Base-by-base conservation (phyloP, 2,888 invertebrate genomes). In the Aspidiotus destructor region DNA sequence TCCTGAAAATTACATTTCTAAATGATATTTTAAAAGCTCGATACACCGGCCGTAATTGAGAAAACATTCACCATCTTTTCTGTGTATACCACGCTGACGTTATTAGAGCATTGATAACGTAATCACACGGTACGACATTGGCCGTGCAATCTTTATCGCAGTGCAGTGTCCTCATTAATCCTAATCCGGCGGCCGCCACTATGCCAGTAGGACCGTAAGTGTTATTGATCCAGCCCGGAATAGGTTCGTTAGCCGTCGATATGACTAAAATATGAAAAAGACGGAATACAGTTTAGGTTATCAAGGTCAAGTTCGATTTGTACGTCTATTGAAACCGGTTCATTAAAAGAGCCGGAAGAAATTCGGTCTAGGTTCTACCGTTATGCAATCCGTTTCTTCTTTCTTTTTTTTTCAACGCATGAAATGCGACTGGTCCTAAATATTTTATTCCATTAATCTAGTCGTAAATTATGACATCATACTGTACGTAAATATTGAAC, bases 51-150 rank as follows among this genome's bases (percentile, higher is more conserved):
- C 28, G 28, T 28, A 28, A 28, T 28, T 28, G 2, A 28, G 28
- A 28, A 28, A 28, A 28, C 28, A 60, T 42, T 71, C 72, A 77
- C 76, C 74, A 73, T 42, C 70, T 73, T 68, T 73, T 73, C 1
- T 74, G 77, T 1, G 77, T 75, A 60, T 79, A 78, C 82, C 84
- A 85, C 7, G 83, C 84, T 1, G 82, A 78, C 0, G 81, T 81
- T 7, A 87, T 80, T 73, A 85, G 78, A 72, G 82, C 80, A 72
- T 85, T 84, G 54, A 84, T 81, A 1, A 84, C 83, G 71, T 82
- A 80, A 76, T 87, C 87, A 1, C 84, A 86, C 0, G 87, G 87
- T 48, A 88, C 83, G 71, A 87, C 79, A 73, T 88, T 86, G 0
- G 85, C 85, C 0, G 80, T 76, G 44, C 80, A 78, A 0, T 80